These are phyloP conservation scores for Selene dorsalis DNA, from an alignment of 2,797 vertebrate species.

Conservation along the genomic window DNA sequence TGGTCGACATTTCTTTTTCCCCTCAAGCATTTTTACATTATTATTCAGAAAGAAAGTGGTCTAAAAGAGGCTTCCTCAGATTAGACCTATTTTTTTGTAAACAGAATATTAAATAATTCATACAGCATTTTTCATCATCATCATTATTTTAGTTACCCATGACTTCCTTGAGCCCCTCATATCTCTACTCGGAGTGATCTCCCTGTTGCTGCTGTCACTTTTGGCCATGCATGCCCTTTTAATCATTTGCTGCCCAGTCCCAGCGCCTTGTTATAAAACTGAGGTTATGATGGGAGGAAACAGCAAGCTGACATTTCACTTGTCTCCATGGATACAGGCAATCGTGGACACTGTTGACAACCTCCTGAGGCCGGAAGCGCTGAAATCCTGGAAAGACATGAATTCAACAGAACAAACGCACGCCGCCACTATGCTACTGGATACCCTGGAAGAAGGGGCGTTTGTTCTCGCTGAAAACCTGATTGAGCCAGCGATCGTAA, in stretches of 20 bases:
- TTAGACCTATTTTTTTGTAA: slow-evolving; percentile 39
- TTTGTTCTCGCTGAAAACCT: slow-evolving; percentile 99
- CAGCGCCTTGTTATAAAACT: slow-evolving; percentile 58
- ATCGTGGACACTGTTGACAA: slow-evolving; percentile 99
- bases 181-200: slow-evolving; percentile 48
- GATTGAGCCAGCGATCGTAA: slow-evolving; percentile 95
- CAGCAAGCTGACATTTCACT: slow-evolving; percentile 74
- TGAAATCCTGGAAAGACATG: slow-evolving; percentile 99
- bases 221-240: slow-evolving; percentile 73
- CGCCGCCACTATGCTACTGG: slow-evolving; percentile 97
- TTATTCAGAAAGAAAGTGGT: slow-evolving; percentile 55
- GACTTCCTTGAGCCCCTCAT: slow-evolving; percentile 44
- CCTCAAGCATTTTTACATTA: slow-evolving; percentile 58
- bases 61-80: slow-evolving; percentile 34
- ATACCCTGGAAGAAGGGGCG: slow-evolving; percentile 97
- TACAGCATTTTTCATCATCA: slow-evolving; percentile 56
- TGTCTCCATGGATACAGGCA: slow-evolving; percentile 92
- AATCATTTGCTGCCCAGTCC: slow-evolving; percentile 69
- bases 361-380: slow-evolving; percentile 95
- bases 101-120: slow-evolving; percentile 51
- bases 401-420: slow-evolving; percentile 97
- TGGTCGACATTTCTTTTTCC: slow-evolving; percentile 55
- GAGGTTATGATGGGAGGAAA: slow-evolving; percentile 57
- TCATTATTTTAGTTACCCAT: slow-evolving; percentile 64
- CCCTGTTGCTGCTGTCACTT: slow-evolving; percentile 58